These are phyloP conservation scores for Cryptoblepharus egeriae DNA, from an alignment of 2,797 vertebrate species.

Conservation along the genomic window DNA sequence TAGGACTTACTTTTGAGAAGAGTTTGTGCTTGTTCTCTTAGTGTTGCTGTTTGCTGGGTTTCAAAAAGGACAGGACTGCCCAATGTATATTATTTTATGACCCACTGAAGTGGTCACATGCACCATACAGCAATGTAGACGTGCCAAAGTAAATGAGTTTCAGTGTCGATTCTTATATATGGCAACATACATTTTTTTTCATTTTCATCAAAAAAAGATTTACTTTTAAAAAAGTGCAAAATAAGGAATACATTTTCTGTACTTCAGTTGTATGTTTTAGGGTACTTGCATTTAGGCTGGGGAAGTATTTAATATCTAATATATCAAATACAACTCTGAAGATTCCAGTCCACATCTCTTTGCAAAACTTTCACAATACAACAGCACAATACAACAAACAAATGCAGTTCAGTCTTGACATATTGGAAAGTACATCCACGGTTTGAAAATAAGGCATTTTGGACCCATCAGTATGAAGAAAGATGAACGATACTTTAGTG, in stretches of 20 bases:
- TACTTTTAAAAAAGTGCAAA: no score
- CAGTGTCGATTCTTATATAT: no score
- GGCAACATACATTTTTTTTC: no score
- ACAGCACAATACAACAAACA: not conserved
- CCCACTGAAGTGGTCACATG: no score
- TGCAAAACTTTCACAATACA: slow-evolving; percentile 3
- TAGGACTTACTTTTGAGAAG: no score
- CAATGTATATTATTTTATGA: no score
- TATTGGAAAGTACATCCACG: not conserved
- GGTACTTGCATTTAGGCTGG: not conserved
- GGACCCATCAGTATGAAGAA: slow-evolving; percentile 5
- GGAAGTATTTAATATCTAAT: not conserved
- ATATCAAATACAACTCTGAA: slow-evolving; percentile 15
- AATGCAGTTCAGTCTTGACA: not conserved
- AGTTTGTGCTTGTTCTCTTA: no score
- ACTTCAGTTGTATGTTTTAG: slow-evolving; percentile 34
- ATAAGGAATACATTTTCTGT: slow-evolving; percentile 5
- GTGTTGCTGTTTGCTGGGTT: no score
- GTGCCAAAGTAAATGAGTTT: no score
- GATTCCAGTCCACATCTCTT: not conserved
- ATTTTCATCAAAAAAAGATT: no score
- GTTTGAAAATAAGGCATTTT: not conserved
- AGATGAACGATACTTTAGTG: not conserved
- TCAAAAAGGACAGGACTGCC: no score
- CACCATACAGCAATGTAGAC: no score